Evolutionary conservation across 2,888 invertebrate species (phyloP), one percentile per base, ranked within the genome.

Genomic region (Xestia sexstrigata): DNA sequence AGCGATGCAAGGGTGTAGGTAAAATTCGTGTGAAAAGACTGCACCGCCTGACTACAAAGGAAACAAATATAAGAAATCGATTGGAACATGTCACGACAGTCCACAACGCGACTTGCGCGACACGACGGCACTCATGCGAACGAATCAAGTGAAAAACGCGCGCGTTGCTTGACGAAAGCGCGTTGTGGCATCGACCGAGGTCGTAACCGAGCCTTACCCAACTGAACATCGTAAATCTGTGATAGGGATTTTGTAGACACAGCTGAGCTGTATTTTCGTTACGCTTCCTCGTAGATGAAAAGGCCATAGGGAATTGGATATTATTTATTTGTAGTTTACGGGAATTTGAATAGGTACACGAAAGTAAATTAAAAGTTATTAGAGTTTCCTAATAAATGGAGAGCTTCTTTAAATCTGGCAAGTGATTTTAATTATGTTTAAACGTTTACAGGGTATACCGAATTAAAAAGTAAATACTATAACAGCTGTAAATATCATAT

Each of bases 201-300:
- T 42, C 65, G 17, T 42, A 42, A 8, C 1, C 42, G 17, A 4
- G n/a, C 15, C 65, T 8, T 42, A 65, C 0, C n/a, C 17, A 65
- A 82, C 76, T 82, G 87, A 82, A 81, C 76, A 81, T 86, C 86
- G 81, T 82, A 85, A 88, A 88, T 81, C 78, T 75, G 70, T 74
- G 82, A 81, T 78, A 79, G 72, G 76, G 65, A 70, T 81, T 87
- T 87, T 87, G 78, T 88, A 78, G 73, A 83, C 74, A 84, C 74
- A 78, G 69, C 72, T 72, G 66, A 72, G 68, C 52, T 75, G 62
- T 65, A 71, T 75, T 83, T 83, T 76, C 23, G 26, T n/a, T 62
- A 39, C 42, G 39, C n/a, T 80, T 69, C 74, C 47, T 52, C 30
- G 45, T 45, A 23, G 9, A 70, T 79, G 13, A 70, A 78, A 74